phyloP scores from a whole-genome alignment of 2,113 vertebrate species.

The Carassius gibelio region DNA sequence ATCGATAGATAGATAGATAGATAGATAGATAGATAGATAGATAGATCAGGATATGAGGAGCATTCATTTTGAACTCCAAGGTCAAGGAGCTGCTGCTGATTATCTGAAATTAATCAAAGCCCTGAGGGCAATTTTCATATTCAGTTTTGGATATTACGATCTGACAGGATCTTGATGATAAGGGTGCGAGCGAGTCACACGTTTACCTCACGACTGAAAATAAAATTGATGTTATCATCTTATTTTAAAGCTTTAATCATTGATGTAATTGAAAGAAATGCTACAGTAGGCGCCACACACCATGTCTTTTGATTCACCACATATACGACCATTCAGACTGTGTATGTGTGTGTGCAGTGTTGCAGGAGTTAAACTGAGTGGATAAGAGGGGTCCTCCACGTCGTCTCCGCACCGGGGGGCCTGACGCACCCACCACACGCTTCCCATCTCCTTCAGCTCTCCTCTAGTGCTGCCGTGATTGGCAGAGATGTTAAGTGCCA shows the following conservation, averaged over 20 bases:
- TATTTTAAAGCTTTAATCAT: conserved; percentile 34
- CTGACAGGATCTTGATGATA: conserved; percentile 9
- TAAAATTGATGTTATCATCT: conserved; percentile 27
- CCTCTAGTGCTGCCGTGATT: conserved; percentile 76
- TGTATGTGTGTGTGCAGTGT: conserved; percentile 33
- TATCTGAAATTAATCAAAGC: conserved; percentile 41
- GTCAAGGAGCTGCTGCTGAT: conserved; percentile 39
- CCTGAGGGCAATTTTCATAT: conserved; percentile 18
- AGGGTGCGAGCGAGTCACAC: not conserved
- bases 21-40: not conserved
- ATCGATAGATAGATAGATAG: no score
- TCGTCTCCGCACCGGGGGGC: conserved; percentile 31
- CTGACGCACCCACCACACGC: conserved; percentile 30
- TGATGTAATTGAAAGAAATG: conserved; percentile 24
- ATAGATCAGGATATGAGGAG: not conserved
- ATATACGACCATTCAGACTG: not conserved
- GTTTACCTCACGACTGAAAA: not conserved
- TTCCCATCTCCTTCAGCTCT: conserved; percentile 72
- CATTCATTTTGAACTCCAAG: conserved; percentile 6
- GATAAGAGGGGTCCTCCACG: conserved; percentile 26
- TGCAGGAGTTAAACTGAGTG: conserved; percentile 33
- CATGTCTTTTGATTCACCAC: conserved; percentile 13
- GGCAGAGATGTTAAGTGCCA: conserved; percentile 83
- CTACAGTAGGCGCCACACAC: conserved; percentile 16
- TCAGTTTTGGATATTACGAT: conserved; percentile 34